Evolutionary conservation across 1,140 invertebrate species (phyloP).

Genomic region (Charaxes varanes): DNA sequence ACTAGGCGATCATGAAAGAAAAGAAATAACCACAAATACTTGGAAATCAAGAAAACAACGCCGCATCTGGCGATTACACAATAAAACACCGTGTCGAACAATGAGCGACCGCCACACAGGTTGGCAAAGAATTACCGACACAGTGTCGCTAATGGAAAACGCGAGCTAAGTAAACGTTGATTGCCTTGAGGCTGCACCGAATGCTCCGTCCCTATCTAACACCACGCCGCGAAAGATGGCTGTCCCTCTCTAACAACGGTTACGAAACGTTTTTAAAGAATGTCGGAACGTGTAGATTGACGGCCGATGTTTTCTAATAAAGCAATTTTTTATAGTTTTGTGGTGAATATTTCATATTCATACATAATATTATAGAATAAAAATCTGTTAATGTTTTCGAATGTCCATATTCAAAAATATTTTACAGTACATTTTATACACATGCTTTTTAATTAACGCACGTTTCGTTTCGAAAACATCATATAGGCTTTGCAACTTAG

Average conservation of each 20-base stretch:
- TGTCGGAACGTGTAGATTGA: constrained; percentile 38
- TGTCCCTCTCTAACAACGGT: constrained; percentile 33
- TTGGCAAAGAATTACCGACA: constrained; percentile 26
- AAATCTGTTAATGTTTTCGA: too few species aligned
- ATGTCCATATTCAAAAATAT: not conserved
- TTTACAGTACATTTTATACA: not conserved
- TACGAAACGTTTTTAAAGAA: constrained; percentile 58
- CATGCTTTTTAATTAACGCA: too few species aligned
- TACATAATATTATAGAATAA: constrained; percentile 2
- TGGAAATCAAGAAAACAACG: constrained; percentile 54
- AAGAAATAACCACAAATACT: constrained; percentile 44
- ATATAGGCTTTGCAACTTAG: too few species aligned
- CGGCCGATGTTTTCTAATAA: constrained; percentile 31
- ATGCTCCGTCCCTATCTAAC: constrained; percentile 29
- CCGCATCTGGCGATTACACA: constrained; percentile 16
- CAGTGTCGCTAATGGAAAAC: constrained; percentile 48
- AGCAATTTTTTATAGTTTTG: constrained; percentile 16
- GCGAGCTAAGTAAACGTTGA: constrained; percentile 57
- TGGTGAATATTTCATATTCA: constrained; percentile 6
- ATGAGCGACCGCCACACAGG: constrained; percentile 23
- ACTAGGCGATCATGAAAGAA: constrained; percentile 42
- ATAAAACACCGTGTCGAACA: constrained; percentile 27
- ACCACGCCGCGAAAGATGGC: constrained; percentile 13
- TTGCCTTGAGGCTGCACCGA: constrained; percentile 51
- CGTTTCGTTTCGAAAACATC: too few species aligned